Conservation (phyloP, 2,113 vertebrate species). For the Cairina moschata region DNA sequence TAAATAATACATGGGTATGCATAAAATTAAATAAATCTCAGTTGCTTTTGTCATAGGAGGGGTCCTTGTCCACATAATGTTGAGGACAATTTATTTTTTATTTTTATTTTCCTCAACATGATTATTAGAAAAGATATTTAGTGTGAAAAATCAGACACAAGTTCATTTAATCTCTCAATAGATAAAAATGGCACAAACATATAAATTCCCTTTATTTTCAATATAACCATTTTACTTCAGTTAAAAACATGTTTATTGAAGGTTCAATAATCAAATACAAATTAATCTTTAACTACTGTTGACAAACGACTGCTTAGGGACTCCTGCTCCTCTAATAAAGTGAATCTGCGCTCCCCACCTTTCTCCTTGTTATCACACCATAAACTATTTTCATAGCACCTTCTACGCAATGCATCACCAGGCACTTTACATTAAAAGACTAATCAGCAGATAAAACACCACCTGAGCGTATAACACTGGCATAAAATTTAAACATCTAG, state of each 20-base stretch:
- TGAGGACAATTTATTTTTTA: background rate
- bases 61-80: background rate
- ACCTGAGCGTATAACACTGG: conserved; percentile 1
- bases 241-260: conserved; percentile 53
- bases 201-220: conserved; percentile 47
- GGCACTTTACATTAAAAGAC: conserved; percentile 49
- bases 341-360: conserved; percentile 14
- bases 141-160: background rate
- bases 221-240: conserved; percentile 21
- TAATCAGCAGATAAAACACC: conserved; percentile 64
- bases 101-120: background rate
- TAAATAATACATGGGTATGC: background rate
- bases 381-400: conserved; percentile 64
- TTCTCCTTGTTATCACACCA: conserved; percentile 41
- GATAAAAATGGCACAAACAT: background rate
- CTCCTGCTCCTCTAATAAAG: conserved; percentile 37
- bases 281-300: conserved; percentile 45
- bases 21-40: background rate
- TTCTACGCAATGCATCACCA: conserved; percentile 23
- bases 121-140: background rate
- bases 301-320: conserved; percentile 50
- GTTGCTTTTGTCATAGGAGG: background rate
- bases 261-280: conserved; percentile 56
- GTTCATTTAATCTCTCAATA: background rate
- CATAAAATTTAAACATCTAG: conserved; percentile 33